Percentiles rank a stretch among this genome's conserved stretches.
phyloP scores from a whole-genome alignment of 92 coral and sea anemone genomes.

The Montipora capitata region DNA sequence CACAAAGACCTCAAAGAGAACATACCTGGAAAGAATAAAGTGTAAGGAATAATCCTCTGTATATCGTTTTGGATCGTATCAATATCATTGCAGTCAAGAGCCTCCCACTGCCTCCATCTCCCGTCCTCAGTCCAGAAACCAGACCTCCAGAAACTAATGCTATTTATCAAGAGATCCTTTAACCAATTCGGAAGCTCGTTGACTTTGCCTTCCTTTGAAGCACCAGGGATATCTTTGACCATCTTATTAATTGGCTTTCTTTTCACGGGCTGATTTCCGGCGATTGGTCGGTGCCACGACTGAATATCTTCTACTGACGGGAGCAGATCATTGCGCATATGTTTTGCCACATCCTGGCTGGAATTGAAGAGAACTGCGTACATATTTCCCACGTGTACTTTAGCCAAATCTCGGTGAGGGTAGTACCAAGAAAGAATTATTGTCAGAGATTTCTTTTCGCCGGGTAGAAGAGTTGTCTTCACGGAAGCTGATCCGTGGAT shows the following conservation, averaged over 20 bases:
- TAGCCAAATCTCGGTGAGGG: constrained; percentile 88
- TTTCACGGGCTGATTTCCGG: constrained; percentile 15
- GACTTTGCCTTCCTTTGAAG: constrained; percentile 47
- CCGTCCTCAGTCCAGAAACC: constrained; percentile 94
- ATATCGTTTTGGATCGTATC: constrained; percentile 92
- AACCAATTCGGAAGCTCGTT: constrained; percentile 85
- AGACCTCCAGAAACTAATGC: constrained; percentile 90
- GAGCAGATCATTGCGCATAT: constrained; percentile 84
- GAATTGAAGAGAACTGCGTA: constrained; percentile 82
- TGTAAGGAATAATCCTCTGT: constrained; percentile 89
- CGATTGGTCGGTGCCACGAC: constrained; percentile 83
- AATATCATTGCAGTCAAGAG: constrained; percentile 87
- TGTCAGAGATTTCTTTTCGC: constrained; percentile 87
- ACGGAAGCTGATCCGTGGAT: constrained; percentile 83
- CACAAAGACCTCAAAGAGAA: neutral
- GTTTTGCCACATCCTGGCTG: constrained; percentile 82
- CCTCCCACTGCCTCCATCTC: constrained; percentile 94
- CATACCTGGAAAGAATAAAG: constrained; percentile 89
- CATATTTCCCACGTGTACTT: constrained; percentile 83
- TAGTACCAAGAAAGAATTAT: constrained; percentile 90
- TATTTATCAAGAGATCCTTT: constrained; percentile 82
- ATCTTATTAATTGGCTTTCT: constrained; percentile 31
- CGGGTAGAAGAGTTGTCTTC: constrained; percentile 74
- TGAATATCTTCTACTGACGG: constrained; percentile 66
- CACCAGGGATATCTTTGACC: constrained; percentile 32